Percentiles rank a stretch among this genome's conserved stretches.
phyloP scores from a whole-genome alignment of 2,797 vertebrate species.

The Protonibea diacanthus region DNA sequence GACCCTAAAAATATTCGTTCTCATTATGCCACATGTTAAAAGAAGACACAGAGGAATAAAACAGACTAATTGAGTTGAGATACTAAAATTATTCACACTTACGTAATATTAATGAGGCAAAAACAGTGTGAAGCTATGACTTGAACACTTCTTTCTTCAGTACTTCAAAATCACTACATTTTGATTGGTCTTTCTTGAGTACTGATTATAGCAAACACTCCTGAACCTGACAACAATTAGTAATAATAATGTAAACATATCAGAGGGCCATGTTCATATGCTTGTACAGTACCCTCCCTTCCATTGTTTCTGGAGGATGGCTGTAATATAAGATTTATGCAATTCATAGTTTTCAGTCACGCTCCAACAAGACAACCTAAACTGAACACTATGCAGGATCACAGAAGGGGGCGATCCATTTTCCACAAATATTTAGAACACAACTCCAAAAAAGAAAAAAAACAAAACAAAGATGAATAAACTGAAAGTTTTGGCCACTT shows the following conservation, averaged over 20 bases:
- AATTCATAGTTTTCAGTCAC: no score
- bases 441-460: no score
- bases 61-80: constrained; percentile 53
- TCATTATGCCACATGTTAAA: constrained; percentile 53
- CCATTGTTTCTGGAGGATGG: not conserved
- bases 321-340: not conserved
- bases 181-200: not conserved
- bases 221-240: no score
- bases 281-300: no score
- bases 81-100: constrained; percentile 44
- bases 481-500: no score
- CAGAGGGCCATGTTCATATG: not conserved
- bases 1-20: constrained; percentile 52
- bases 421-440: no score
- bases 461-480: no score
- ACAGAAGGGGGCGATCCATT: no score
- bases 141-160: constrained; percentile 10
- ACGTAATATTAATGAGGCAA: constrained; percentile 39
- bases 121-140: constrained; percentile 16
- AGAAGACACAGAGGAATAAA: constrained; percentile 47
- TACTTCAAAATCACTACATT: constrained; percentile 2
- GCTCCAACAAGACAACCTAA: no score
- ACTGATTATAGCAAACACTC: not conserved
- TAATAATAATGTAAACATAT: not conserved
- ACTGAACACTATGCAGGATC: no score